A percentile compares a stretch with the other conserved stretches of the same genome.
Conservation (phyloP, 2,113 vertebrate genomes). For the Marmota monax region DNA sequence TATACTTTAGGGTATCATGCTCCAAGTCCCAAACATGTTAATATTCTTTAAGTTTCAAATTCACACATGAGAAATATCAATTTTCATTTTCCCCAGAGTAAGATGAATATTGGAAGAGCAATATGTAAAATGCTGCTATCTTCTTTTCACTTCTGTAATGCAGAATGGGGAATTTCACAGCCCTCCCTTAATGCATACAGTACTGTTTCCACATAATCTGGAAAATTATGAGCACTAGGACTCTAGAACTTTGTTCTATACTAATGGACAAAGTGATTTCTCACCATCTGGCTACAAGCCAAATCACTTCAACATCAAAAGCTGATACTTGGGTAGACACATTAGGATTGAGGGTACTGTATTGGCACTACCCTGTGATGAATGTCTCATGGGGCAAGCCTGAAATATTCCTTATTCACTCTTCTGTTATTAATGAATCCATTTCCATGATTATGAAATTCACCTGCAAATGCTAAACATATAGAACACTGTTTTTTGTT, state of each 20-base stretch:
- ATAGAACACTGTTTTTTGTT: neutral
- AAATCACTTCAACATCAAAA: constrained; percentile 58
- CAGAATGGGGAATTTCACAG: neutral
- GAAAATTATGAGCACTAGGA: neutral
- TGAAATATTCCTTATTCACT: constrained; percentile 48
- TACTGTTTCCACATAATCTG: constrained; percentile 1
- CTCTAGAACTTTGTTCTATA: neutral
- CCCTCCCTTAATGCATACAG: neutral
- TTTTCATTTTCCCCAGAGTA: constrained; percentile 7
- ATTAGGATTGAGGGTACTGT: constrained; percentile 42
- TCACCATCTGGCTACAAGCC: neutral
- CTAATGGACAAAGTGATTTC: constrained; percentile 37
- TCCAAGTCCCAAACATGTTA: neutral
- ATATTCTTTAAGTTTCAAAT: constrained; percentile 23
- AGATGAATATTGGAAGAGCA: neutral
- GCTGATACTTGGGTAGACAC: constrained; percentile 3
- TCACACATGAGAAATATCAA: neutral
- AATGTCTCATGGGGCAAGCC: neutral
- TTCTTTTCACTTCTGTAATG: neutral
- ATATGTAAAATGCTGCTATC: neutral
- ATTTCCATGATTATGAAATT: constrained; percentile 56
- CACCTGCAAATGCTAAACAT: constrained; percentile 38
- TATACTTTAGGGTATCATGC: neutral
- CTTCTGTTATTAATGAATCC: constrained; percentile 63
- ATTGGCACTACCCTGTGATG: constrained; percentile 1